A percentile compares a stretch with the other conserved stretches of the same genome.
phyloP scores from a whole-genome alignment of 2,888 invertebrate species.

The Drosophila meridionalis region DNA sequence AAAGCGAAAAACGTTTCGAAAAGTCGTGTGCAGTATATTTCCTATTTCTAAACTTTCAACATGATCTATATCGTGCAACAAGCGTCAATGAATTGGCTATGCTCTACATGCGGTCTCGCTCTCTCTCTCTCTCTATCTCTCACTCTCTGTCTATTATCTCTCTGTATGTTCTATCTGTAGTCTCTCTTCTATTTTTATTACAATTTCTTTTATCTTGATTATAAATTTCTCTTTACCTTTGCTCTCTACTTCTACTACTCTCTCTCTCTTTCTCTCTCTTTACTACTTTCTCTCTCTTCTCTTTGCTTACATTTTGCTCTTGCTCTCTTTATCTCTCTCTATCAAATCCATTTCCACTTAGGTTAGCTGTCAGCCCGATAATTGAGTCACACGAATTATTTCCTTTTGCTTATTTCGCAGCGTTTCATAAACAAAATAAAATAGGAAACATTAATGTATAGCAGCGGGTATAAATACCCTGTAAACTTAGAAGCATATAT shows the following conservation, averaged over 20 bases:
- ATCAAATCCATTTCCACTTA: slow-evolving; percentile 39
- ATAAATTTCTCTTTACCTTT: neutral
- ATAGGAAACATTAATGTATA: slow-evolving; percentile 21
- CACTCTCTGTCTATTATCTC: neutral
- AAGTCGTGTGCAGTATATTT: slow-evolving; percentile 4
- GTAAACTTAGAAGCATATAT: neutral
- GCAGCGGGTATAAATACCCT: slow-evolving; percentile 34
- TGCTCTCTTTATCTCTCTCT: neutral
- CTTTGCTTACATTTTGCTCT: slow-evolving; percentile 1
- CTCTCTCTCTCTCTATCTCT: neutral
- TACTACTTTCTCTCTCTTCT: neutral
- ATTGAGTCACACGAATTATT: slow-evolving; percentile 67
- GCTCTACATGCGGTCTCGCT: neutral
- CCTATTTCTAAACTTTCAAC: neutral
- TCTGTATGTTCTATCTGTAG: neutral
- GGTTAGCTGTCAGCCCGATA: slow-evolving; percentile 62
- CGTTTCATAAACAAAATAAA: slow-evolving; percentile 69
- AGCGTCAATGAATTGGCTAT: slow-evolving; percentile 19
- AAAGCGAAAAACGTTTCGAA: slow-evolving; percentile 1
- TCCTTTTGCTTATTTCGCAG: slow-evolving; percentile 40
- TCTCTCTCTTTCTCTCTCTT: neutral
- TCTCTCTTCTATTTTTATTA: neutral
- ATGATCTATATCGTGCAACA: neutral
- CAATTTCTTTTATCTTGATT: neutral
- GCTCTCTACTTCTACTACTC: neutral